Conservation (phyloP, 2,888 invertebrate genomes). For the Dilophus febrilis region DNA sequence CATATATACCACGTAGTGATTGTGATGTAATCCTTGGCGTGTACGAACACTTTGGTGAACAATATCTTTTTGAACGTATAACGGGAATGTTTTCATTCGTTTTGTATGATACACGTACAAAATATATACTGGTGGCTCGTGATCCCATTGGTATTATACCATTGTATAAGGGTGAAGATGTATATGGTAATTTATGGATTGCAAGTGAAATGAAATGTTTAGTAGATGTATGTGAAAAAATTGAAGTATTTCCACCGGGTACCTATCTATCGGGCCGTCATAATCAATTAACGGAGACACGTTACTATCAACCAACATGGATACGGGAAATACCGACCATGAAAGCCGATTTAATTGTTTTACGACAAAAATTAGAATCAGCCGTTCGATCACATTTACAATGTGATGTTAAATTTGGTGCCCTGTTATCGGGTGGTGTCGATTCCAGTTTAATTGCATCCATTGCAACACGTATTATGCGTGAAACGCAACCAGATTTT, state of each 20-base stretch:
- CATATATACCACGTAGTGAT: constrained; percentile 25
- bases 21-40: constrained; percentile 28
- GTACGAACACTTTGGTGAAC: constrained; percentile 21
- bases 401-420: constrained; percentile 27
- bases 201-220: constrained; percentile 30
- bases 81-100: constrained; percentile 29
- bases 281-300: constrained; percentile 16
- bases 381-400: constrained; percentile 29
- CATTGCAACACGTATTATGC: constrained; percentile 26
- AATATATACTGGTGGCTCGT: constrained; percentile 22
- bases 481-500: constrained; percentile 21
- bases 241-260: constrained; percentile 25
- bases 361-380: constrained; percentile 20
- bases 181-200: constrained; percentile 24
- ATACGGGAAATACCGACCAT: constrained; percentile 16
- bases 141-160: constrained; percentile 30
- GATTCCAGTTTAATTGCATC: constrained; percentile 31
- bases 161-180: constrained; percentile 25
- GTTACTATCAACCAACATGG: constrained; percentile 22
- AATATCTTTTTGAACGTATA: constrained; percentile 19
- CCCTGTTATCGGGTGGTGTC: constrained; percentile 27
- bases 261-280: constrained; percentile 20
- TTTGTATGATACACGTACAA: constrained; percentile 21
- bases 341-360: constrained; percentile 17
- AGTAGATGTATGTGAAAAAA: constrained; percentile 18